Conservation (phyloP, 2,888 invertebrate species). For the Plebejus anna region DNA sequence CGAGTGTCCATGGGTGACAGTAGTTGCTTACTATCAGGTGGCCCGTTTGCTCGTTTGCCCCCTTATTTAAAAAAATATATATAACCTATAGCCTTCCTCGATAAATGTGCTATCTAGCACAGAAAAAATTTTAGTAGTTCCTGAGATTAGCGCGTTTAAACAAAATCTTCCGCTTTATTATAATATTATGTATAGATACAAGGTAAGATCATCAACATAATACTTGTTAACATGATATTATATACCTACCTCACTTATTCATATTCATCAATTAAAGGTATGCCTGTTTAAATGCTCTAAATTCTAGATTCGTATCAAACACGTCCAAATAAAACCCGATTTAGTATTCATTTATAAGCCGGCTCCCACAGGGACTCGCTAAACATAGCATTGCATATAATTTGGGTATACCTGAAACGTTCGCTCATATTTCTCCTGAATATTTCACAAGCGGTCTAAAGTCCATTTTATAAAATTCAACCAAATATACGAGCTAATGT, state of each 20-base stretch:
- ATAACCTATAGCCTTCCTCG: no score
- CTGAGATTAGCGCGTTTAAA: no score
- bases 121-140: no score
- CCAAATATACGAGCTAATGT: conserved; percentile 30
- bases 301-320: not conserved
- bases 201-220: no score
- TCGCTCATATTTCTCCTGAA: conserved; percentile 60
- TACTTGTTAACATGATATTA: no score
- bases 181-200: no score
- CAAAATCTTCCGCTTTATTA: no score
- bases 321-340: conserved; percentile 1
- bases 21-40: no score
- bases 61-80: no score
- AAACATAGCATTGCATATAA: conserved; percentile 38
- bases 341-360: not conserved
- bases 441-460: conserved; percentile 65
- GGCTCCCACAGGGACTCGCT: not conserved
- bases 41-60: no score
- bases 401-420: conserved; percentile 50
- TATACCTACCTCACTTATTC: not conserved
- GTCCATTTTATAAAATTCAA: conserved; percentile 56
- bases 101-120: no score
- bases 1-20: no score
- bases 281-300: not conserved
- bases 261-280: not conserved